Base-by-base conservation (phyloP, 2,888 invertebrate genomes). In the Masnerella sp. region DNA sequence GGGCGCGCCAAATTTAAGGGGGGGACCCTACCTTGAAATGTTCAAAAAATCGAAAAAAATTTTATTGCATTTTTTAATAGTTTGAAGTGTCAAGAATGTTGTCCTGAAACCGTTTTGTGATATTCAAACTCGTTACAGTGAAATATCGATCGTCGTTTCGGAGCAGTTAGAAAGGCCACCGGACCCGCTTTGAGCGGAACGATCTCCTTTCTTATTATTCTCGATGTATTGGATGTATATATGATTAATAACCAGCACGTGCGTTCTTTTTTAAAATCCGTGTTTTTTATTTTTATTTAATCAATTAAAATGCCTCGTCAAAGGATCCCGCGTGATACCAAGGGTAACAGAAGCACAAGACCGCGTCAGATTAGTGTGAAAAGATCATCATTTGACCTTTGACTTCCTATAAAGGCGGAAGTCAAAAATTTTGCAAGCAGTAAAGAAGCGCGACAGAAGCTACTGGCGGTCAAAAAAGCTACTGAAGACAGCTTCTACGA, bases 361-460 rank as follows among this genome's bases (percentile, higher is more conserved):
- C n/a, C n/a, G n/a, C n/a, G n/a, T n/a, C n/a, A n/a, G n/a, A n/a
- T n/a, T n/a, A n/a, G n/a, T n/a, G n/a, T n/a, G n/a, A n/a, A n/a
- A n/a, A n/a, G n/a, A n/a, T n/a, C n/a, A n/a, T n/a, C n/a, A n/a
- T n/a, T n/a, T n/a, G n/a, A n/a, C n/a, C n/a, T n/a, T n/a, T n/a
- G n/a, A n/a, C n/a, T n/a, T n/a, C n/a, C n/a, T n/a, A n/a, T n/a
- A n/a, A 40, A 52, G 34, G 43, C 40, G 4, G 40, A 62, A 11
- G 20, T 40, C 30, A 56, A 40, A 14, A 3, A 11, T n/a, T 30
- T 28, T 18, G 59, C 5, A 1, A 59, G 36, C 43, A 36, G 36
- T 18, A 42, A 59, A 11, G 12, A 49, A 59, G 30, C 40, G 40
- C 40, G 42, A 18, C 40, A 52, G 36, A 52, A 22, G 38, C 22